Conservation (phyloP, 2,888 invertebrate species). For the Ethmia dodecea region DNA sequence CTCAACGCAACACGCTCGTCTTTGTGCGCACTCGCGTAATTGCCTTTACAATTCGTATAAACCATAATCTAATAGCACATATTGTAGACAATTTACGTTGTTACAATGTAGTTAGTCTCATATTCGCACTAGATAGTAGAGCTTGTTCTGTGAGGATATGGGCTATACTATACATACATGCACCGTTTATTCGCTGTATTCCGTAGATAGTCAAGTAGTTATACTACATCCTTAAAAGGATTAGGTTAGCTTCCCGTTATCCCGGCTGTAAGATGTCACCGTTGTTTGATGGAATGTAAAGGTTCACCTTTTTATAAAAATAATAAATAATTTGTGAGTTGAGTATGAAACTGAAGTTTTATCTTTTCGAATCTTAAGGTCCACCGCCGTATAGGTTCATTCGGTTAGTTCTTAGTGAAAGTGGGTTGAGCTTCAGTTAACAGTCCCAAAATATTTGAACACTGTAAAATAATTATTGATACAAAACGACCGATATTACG, state of each 20-base stretch:
- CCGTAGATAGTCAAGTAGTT: conserved; percentile 37
- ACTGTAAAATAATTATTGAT: no score
- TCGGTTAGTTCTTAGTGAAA: no score
- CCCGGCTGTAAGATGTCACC: conserved; percentile 42
- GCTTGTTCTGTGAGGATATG: conserved; percentile 17
- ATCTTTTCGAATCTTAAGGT: no score
- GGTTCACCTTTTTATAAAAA: no score
- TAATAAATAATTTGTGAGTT: no score
- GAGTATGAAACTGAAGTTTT: no score
- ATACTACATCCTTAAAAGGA: conserved; percentile 61
- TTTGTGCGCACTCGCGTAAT: conserved; percentile 26
- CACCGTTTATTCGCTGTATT: conserved; percentile 34
- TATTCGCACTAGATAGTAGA: conserved; percentile 23
- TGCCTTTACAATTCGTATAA: conserved; percentile 28
- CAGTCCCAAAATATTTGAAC: no score
- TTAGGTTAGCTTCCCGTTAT: conserved; percentile 60
- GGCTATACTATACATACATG: conserved; percentile 38
- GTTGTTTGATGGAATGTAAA: conserved; percentile 45
- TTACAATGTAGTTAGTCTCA: conserved; percentile 23
- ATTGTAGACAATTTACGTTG: conserved; percentile 10
- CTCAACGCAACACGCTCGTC: conserved; percentile 26
- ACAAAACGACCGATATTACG: no score
- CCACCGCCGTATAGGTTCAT: no score
- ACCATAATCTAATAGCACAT: conserved; percentile 24
- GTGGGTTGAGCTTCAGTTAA: no score